Base-by-base conservation (phyloP, 2,113 vertebrate species). In the Morphnarchus princeps region DNA sequence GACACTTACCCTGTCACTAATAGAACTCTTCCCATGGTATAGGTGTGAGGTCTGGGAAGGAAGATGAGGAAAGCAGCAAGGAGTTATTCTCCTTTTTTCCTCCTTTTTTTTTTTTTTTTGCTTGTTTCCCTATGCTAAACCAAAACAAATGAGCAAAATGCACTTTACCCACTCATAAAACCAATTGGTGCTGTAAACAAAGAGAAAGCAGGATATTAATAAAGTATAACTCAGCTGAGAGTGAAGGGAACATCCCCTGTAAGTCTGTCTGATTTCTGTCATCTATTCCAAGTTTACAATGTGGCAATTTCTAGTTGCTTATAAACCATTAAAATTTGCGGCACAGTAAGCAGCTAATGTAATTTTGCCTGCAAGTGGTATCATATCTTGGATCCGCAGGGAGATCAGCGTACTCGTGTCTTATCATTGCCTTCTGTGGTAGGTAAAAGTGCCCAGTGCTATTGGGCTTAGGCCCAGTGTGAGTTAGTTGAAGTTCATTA, bases 401-500 rank as follows among this genome's bases (percentile, higher is more conserved):
- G 82, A 95, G 61, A 92, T 52, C 21, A 49, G 65, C 47, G 5
- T 91, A 19, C 57, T 91, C 1, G 0, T 85, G 72, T 74, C 83
- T 95, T 96, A 93, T 96, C 96, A 58, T 45, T 93, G 95, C 86
- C 91, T 93, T 93, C 94, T 91, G 91, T 55, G 69, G 77, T 93
- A 93, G 91, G 86, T 91, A 91, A 57, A 93, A 96, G 83, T 89
- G 89, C 80, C 94, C 92, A 57, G 86, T 78, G 76, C 61, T 95
- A 5, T 42, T 87, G 82, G 90, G 92, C 82, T 92, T 62, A 69
- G 80, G 67, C 94, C 89, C 92, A 96, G 89, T 89, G 80, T 93
- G 96, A 97, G 65, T 95, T 92, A 82, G 86, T 25, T 95, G 95
- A 95, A 96, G 95, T 95, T 93, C 92, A 96, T 97, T 95, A 96